These are phyloP conservation scores for Drosophila phalerata DNA, from an alignment of 2,888 invertebrate genomes.

Conservation along the genomic window DNA sequence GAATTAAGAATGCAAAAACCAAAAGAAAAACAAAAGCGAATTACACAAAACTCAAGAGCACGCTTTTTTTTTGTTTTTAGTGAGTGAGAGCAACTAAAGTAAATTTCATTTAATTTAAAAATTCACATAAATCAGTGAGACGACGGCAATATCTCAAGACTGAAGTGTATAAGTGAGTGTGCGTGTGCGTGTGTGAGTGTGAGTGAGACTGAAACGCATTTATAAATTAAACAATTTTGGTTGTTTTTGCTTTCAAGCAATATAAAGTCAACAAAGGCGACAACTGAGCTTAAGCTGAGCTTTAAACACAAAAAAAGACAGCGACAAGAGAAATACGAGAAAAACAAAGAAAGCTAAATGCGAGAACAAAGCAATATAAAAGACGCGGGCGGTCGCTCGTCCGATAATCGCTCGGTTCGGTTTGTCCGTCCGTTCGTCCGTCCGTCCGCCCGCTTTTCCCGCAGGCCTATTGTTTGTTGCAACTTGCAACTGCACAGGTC, in stretches of 20 bases:
- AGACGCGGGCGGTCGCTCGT: conserved; percentile 55
- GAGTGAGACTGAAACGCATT: conserved; percentile 40
- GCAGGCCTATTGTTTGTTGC: conserved; percentile 69
- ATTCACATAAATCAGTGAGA: conserved; percentile 56
- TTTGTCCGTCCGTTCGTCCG: conserved; percentile 15
- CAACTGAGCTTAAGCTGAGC: conserved; percentile 61
- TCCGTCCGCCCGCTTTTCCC: conserved; percentile 17
- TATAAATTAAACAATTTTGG: conserved; percentile 63
- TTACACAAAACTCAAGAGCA: conserved; percentile 27
- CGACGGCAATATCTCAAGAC: conserved; percentile 5
- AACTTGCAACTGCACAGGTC: conserved; percentile 56
- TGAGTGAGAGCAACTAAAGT: conserved; percentile 32
- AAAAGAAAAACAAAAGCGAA: conserved; percentile 25
- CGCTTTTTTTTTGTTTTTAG: neutral
- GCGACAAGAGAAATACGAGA: conserved; percentile 62
- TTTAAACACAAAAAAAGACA: conserved; percentile 45
- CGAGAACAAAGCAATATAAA: conserved; percentile 69
- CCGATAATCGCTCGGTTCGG: conserved; percentile 5
- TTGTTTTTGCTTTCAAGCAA: conserved; percentile 41
- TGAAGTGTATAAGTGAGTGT: conserved; percentile 1
- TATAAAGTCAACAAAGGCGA: conserved; percentile 64
- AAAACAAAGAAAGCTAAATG: conserved; percentile 73
- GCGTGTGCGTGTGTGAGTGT: conserved; percentile 1
- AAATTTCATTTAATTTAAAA: conserved; percentile 43
- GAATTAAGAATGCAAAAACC: conserved; percentile 27